These are phyloP conservation scores for Grantiella picta DNA, from an alignment of 2,113 vertebrate species.

Conservation along the genomic window DNA sequence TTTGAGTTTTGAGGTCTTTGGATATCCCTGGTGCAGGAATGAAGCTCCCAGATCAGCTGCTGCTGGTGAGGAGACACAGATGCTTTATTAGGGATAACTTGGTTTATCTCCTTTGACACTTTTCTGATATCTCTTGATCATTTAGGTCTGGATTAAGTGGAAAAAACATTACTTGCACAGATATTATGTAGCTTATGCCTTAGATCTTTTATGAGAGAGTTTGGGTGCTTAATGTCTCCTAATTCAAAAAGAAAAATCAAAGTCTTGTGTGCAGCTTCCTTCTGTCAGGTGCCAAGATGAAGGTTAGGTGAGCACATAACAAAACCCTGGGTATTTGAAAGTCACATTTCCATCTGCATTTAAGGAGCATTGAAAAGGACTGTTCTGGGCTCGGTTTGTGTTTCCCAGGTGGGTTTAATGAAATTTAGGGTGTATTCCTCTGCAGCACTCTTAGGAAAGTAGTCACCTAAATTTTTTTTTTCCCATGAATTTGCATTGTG, in stretches of 20 bases:
- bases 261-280: slow-evolving; percentile 27
- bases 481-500: not conserved
- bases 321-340: slow-evolving; percentile 3
- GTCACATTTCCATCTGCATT: slow-evolving; percentile 11
- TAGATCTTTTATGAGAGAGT: slow-evolving; percentile 35
- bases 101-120: slow-evolving; percentile 44
- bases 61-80: not conserved
- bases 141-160: slow-evolving; percentile 35
- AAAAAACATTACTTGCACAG: slow-evolving; percentile 2
- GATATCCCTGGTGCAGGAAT: not conserved
- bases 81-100: slow-evolving; percentile 36
- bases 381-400: not conserved
- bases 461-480: not conserved
- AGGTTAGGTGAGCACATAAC: not conserved
- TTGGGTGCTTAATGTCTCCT: slow-evolving; percentile 29
- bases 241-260: slow-evolving; percentile 53
- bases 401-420: not conserved
- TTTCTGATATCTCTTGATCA: slow-evolving; percentile 38
- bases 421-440: not conserved
- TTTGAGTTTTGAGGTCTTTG: slow-evolving; percentile 15
- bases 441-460: not conserved
- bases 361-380: not conserved
- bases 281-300: slow-evolving; percentile 19
- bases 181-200: slow-evolving; percentile 25
- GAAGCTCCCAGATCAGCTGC: slow-evolving; percentile 39